Conservation (phyloP, 2,113 vertebrate species). For the Prunella himalayana region DNA sequence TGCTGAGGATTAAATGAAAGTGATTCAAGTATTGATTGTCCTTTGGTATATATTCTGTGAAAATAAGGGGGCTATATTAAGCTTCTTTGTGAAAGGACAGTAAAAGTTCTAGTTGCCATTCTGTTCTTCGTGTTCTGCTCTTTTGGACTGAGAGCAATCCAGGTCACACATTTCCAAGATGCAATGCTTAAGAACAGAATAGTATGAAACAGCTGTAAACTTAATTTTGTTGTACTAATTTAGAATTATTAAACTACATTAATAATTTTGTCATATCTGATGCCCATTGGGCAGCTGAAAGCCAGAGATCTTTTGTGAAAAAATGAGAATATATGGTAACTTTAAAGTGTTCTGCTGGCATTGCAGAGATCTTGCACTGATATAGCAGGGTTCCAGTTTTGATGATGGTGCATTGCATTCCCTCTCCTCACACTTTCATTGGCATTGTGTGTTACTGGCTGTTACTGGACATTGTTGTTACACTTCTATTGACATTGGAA, state of each 20-base stretch:
- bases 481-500: neutral
- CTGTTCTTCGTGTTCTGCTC: neutral
- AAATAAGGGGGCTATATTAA: neutral
- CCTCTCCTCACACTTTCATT: neutral
- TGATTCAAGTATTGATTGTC: conserved; percentile 7
- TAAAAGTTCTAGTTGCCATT: neutral
- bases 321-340: neutral
- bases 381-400: neutral
- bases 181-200: neutral
- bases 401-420: neutral
- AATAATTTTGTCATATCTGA: neutral
- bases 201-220: neutral
- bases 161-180: neutral
- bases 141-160: neutral
- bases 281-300: neutral
- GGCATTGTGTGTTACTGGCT: neutral
- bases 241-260: neutral
- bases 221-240: neutral
- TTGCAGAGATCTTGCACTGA: neutral
- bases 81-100: neutral
- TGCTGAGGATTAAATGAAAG: neutral
- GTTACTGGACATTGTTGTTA: neutral
- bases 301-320: neutral
- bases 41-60: neutral
- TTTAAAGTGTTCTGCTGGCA: neutral